Base-by-base conservation (phyloP, 2,797 vertebrate genomes). In the Onychomys torridus region DNA sequence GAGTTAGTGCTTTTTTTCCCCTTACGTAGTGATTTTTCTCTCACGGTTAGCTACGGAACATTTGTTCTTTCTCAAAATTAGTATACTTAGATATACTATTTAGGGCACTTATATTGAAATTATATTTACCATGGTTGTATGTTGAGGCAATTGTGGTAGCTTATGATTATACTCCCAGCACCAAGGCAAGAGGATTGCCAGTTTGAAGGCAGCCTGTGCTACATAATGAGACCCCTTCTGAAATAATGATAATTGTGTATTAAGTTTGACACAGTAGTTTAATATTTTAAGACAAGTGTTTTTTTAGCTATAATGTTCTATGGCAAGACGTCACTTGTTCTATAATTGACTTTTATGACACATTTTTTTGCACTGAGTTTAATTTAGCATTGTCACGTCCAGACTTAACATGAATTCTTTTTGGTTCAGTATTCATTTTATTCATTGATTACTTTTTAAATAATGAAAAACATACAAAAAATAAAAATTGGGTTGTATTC, bases 321-420 rank as follows among this genome's bases (percentile, higher is more conserved):
- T 43, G 85, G 34, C 7, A 49, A 67, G 61, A 49, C 2, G 23
- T 85, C 32, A 89, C 34, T 95, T 93, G 27, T 91, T 95, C 37
- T 77, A 67, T 88, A n/a, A 78, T 94, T 95, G 32, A 88, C 94
- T 95, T 95, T 11, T 93, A 85, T 8, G 1, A 89, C 79, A 46
- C 37, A 57, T 23, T 75, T 95, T 95, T 83, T 91, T 89, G 34
- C 85, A 75, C 34, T 91, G 34, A 83, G 79, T 92, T 94, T 96
- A 83, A 79, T 92, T 94, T 96, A 76, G 25, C 88, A 91, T 95
- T 89, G 17, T 59, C 34, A 94, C 86, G 49, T 19, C 34, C 29
- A 67, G 2, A 88, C 27, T 59, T 75, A 75, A 61, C 40, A 75
- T 75, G 59, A 5, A 29, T 40, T 69, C 34, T 81, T 90, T 94